These are phyloP conservation scores for Pristis pectinata DNA, from an alignment of 2,797 vertebrate species.

Conservation along the genomic window DNA sequence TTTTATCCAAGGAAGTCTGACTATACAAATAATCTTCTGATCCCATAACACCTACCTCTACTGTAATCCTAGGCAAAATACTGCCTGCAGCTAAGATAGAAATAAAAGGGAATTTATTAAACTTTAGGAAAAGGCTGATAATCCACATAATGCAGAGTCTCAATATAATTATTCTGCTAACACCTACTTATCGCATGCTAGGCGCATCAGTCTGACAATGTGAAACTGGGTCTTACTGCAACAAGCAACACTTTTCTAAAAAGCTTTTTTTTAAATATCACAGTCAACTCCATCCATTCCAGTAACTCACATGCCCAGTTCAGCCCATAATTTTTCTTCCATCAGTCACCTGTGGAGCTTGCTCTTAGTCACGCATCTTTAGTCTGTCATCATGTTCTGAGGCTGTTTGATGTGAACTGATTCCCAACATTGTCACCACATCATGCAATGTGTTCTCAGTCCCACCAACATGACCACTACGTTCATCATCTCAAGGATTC, in stretches of 20 bases:
- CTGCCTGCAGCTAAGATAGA: background rate
- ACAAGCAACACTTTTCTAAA: background rate
- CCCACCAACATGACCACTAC: background rate
- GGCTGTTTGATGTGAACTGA: background rate
- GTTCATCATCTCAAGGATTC: background rate
- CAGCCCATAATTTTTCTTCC: background rate
- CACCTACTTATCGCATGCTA: background rate
- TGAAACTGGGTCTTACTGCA: background rate
- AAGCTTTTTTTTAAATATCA: background rate
- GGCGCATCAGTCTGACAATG: background rate
- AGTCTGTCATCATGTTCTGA: background rate
- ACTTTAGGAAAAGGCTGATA: background rate
- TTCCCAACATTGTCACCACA: background rate
- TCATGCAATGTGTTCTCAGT: too few species aligned
- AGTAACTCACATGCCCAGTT: background rate
- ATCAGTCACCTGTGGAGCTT: background rate
- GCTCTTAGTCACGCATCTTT: background rate
- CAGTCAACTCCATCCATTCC: background rate
- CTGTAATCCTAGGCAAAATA: background rate
- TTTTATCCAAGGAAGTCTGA: background rate
- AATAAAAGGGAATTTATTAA: background rate
- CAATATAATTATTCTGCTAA: background rate
- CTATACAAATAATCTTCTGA: background rate
- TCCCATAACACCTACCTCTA: background rate
- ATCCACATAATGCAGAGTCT: background rate